These are phyloP conservation scores for Taeniopygia guttata DNA, from an alignment of 2,797 vertebrate species.

Conservation along the genomic window DNA sequence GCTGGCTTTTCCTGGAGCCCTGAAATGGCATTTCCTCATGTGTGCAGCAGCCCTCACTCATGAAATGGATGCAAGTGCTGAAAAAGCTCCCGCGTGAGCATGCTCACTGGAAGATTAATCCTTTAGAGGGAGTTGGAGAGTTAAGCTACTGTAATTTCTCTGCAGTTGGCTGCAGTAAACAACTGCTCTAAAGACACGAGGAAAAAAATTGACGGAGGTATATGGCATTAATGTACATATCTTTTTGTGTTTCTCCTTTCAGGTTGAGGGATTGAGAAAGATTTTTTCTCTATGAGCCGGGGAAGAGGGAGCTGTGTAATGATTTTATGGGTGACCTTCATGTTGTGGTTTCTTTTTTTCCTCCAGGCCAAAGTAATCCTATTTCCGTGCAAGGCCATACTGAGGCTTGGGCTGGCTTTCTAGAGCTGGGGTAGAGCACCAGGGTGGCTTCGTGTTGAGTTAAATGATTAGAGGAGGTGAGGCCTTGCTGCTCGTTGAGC, in stretches of 20 bases:
- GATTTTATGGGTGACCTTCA: constrained; percentile 60
- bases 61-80: constrained; percentile 62
- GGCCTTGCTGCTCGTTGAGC: constrained; percentile 13
- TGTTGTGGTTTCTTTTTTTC: constrained; percentile 59
- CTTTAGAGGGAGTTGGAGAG: constrained; percentile 67
- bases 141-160: constrained; percentile 67
- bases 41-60: constrained; percentile 53
- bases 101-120: constrained; percentile 63
- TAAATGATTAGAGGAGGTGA: neutral
- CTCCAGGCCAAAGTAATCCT: constrained; percentile 65
- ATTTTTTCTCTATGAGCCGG: neutral
- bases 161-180: constrained; percentile 66
- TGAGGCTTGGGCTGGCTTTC: neutral
- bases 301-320: constrained; percentile 19
- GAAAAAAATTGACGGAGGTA: constrained; percentile 61
- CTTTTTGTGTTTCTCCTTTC: constrained; percentile 54
- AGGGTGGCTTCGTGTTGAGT: neutral
- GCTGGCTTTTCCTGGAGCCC: neutral
- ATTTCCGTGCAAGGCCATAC: constrained; percentile 27
- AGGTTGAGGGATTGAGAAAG: constrained; percentile 34
- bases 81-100: constrained; percentile 60
- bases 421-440: constrained; percentile 17
- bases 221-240: constrained; percentile 16
- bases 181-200: constrained; percentile 60
- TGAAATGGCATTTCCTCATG: constrained; percentile 64